phyloP scores from a whole-genome alignment of 2,888 invertebrate genomes.

The Ormyrus pomaceus region DNA sequence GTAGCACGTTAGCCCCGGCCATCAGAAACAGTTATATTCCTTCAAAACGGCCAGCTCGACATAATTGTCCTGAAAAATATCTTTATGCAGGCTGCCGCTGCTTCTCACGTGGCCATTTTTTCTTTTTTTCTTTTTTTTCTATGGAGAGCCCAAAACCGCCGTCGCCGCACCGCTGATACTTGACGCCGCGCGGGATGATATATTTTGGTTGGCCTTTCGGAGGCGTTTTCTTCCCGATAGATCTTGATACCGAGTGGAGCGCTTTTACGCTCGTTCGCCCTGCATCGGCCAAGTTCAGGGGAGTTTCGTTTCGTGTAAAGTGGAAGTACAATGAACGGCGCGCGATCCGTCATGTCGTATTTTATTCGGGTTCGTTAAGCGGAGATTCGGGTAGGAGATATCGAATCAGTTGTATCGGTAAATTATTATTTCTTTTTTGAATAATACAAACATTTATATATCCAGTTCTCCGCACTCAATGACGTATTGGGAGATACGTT shows the following conservation, averaged over 20 bases:
- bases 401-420: slow-evolving; percentile 18
- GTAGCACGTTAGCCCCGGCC: slow-evolving; percentile 36
- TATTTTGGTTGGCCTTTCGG: slow-evolving; percentile 25
- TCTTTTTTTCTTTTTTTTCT: too few species aligned
- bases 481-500: slow-evolving; percentile 21
- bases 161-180: too few species aligned
- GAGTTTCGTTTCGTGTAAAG: neutral
- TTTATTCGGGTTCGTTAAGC: slow-evolving; percentile 39
- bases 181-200: slow-evolving; percentile 2
- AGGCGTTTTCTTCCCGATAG: slow-evolving; percentile 31
- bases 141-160: too few species aligned
- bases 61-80: slow-evolving; percentile 51
- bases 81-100: neutral
- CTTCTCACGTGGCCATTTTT: slow-evolving; percentile 16
- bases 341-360: slow-evolving; percentile 38
- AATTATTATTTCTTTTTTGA: slow-evolving; percentile 42
- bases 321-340: slow-evolving; percentile 30
- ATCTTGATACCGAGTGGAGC: slow-evolving; percentile 16
- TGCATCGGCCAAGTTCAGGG: neutral
- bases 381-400: slow-evolving; percentile 23
- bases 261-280: slow-evolving; percentile 29
- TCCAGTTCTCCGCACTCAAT: slow-evolving; percentile 9
- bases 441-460: slow-evolving; percentile 23
- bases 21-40: slow-evolving; percentile 53
- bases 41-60: slow-evolving; percentile 26